These are phyloP conservation scores for Rhagoletis pomonella DNA, from an alignment of 1,140 invertebrate genomes.

Conservation along the genomic window DNA sequence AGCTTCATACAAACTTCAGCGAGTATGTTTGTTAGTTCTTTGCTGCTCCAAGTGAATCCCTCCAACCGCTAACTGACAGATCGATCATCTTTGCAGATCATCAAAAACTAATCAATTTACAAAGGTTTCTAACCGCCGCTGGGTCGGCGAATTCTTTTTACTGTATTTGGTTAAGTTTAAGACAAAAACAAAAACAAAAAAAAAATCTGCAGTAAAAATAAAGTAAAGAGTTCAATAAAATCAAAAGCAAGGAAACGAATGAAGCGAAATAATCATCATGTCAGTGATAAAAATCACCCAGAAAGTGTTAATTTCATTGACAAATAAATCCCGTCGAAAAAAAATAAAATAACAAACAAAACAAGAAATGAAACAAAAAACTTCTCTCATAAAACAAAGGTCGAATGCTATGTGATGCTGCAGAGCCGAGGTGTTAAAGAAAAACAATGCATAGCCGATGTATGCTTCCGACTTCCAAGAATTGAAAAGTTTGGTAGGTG, in stretches of 20 bases:
- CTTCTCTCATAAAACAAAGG: too few relatives aligned
- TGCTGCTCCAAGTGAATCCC: too few relatives aligned
- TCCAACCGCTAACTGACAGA: too few relatives aligned
- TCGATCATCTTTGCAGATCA: not conserved
- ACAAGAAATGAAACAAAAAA: not conserved
- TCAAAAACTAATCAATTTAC: conserved; percentile 32
- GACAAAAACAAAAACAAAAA: not conserved
- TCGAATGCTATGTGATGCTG: not conserved
- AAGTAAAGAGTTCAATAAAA: not conserved
- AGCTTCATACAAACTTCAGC: too few relatives aligned
- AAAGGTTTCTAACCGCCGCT: not conserved
- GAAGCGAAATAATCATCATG: conserved; percentile 49
- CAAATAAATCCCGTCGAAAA: conserved; percentile 9
- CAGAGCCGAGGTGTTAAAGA: not conserved
- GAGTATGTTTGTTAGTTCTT: too few relatives aligned
- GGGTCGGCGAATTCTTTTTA: not conserved
- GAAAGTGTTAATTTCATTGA: conserved; percentile 51
- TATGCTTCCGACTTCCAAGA: not conserved
- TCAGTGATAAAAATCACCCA: conserved; percentile 33
- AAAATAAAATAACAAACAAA: not conserved
- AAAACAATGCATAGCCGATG: not conserved
- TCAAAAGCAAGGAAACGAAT: not conserved
- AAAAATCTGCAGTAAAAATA: not conserved
- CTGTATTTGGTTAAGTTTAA: not conserved
- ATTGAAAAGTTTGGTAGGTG: not conserved